Conservation (phyloP, 1,140 invertebrate genomes). For the Tetragonula clypearis region DNA sequence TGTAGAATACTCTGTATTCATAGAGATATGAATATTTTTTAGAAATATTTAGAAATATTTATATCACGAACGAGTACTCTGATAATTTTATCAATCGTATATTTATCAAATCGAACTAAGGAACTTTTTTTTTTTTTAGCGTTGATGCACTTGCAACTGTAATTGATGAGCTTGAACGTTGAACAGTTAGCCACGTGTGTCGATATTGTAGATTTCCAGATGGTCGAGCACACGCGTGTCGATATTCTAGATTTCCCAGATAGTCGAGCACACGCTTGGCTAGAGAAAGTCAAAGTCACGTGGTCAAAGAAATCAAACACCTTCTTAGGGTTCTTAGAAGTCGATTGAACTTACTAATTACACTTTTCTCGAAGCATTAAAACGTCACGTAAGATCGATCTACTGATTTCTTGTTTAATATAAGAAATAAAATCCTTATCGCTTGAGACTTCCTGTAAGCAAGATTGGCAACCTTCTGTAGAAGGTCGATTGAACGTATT, state of each 20-base stretch:
- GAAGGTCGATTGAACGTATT: not conserved
- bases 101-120: too few relatives aligned
- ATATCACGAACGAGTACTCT: too few relatives aligned
- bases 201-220: not conserved
- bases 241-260: not conserved
- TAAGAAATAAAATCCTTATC: constrained; percentile 1
- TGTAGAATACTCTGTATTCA: too few relatives aligned
- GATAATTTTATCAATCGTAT: too few relatives aligned
- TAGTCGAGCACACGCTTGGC: not conserved
- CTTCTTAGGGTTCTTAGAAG: too few relatives aligned
- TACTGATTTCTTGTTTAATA: not conserved
- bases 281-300: not conserved
- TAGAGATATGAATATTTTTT: too few relatives aligned
- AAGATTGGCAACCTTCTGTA: not conserved
- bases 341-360: not conserved
- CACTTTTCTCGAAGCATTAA: not conserved
- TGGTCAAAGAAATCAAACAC: not conserved
- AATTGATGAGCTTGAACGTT: too few relatives aligned
- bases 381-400: not conserved
- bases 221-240: not conserved
- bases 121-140: too few relatives aligned
- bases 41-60: too few relatives aligned
- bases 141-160: too few relatives aligned
- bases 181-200: too few relatives aligned
- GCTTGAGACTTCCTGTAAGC: not conserved